phyloP scores from a whole-genome alignment of 2,888 invertebrate species.

The Monopis laevigella region DNA sequence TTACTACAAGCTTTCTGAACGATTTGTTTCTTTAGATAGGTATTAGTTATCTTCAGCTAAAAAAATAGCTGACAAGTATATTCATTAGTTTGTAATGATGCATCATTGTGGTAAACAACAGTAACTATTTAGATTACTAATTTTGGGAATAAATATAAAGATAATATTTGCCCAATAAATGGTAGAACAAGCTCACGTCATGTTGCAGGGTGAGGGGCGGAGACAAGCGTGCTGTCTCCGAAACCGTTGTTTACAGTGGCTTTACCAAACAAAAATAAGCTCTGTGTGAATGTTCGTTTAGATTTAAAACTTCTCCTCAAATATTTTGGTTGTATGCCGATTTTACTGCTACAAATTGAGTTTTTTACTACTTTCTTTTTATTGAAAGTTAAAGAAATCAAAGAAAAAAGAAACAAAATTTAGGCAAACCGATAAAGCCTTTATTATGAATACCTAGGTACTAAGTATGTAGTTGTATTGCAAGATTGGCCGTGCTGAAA shows the following conservation, averaged over 20 bases:
- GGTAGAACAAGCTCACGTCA: conserved; percentile 7
- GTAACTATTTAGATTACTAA: conserved; percentile 27
- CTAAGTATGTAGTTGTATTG: not conserved
- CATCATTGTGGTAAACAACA: too few species aligned
- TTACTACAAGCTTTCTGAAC: too few species aligned
- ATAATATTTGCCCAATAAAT: conserved; percentile 36
- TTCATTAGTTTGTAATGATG: too few species aligned
- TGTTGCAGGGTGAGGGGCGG: conserved; percentile 29
- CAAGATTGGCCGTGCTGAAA: not conserved
- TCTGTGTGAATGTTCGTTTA: not conserved
- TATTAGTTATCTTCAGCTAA: too few species aligned
- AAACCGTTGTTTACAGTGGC: too few species aligned
- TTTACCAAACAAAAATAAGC: conserved; percentile 13
- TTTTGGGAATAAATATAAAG: conserved; percentile 30
- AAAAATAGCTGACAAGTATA: too few species aligned
- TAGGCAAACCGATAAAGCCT: not conserved
- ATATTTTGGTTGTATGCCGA: conserved; percentile 1
- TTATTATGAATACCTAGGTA: not conserved
- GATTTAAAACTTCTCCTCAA: not conserved
- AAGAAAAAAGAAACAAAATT: not conserved
- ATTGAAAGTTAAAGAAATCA: conserved; percentile 4
- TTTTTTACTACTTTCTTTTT: conserved; percentile 7
- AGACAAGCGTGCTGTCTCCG: conserved; percentile 39
- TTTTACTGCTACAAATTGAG: conserved; percentile 4
- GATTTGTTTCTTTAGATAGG: too few species aligned